phyloP scores from a whole-genome alignment of 2,888 invertebrate genomes.

The Phania funesta region DNA sequence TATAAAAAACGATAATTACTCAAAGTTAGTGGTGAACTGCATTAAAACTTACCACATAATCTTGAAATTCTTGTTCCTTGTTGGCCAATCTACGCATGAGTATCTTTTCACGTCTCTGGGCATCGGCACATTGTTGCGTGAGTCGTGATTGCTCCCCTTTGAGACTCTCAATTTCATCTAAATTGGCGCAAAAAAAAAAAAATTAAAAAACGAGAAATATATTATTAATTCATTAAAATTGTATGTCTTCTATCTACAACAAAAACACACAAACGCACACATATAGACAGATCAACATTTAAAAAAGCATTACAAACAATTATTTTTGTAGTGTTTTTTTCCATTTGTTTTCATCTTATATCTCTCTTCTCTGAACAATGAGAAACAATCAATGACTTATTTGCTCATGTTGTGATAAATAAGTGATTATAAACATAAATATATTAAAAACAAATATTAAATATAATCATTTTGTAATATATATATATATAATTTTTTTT shows the following conservation, averaged over 20 bases:
- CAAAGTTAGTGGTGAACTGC: background rate
- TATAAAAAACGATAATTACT: constrained; percentile 75
- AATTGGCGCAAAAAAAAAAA: background rate
- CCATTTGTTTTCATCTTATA: constrained; percentile 5
- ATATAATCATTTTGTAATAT: constrained; percentile 47
- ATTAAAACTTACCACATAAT: constrained; percentile 90
- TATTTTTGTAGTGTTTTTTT: constrained; percentile 42
- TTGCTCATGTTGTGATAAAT: constrained; percentile 9
- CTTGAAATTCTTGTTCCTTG: constrained; percentile 98
- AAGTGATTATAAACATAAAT: constrained; percentile 55
- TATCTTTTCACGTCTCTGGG: constrained; percentile 94
- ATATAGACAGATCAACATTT: constrained; percentile 34
- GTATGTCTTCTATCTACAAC: constrained; percentile 11
- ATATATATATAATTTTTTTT: constrained; percentile 60
- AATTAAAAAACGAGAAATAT: constrained; percentile 2
- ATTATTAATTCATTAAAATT: constrained; percentile 14
- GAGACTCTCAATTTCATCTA: constrained; percentile 79
- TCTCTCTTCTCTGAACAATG: constrained; percentile 30
- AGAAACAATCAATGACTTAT: constrained; percentile 1
- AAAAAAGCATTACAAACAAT: constrained; percentile 61
- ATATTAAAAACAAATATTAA: constrained; percentile 46
- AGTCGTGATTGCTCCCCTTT: constrained; percentile 89
- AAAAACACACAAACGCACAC: constrained; percentile 42
- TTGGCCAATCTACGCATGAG: constrained; percentile 94
- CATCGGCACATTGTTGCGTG: constrained; percentile 90